Evolutionary conservation across 2,888 invertebrate genomes (phyloP).

Genomic region (Archips crataeganus): DNA sequence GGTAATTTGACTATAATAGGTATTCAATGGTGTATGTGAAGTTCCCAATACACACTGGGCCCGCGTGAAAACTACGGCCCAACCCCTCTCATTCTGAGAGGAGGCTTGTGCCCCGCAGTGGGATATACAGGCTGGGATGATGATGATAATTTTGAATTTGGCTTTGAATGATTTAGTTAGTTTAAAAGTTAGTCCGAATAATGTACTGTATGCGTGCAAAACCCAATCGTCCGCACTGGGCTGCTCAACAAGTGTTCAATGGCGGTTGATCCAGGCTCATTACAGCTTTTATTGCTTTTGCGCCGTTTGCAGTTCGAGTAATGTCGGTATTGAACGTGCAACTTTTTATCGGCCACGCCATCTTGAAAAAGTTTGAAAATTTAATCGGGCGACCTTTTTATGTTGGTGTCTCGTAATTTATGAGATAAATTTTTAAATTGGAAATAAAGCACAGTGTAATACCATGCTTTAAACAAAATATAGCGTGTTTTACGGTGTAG

Average conservation of each 20-base stretch:
- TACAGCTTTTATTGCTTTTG: constrained; percentile 16
- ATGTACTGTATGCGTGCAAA: not conserved
- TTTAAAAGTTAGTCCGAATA: not conserved
- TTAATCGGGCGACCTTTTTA: not conserved
- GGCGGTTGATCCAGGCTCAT: constrained; percentile 21
- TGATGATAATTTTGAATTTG: too few species aligned
- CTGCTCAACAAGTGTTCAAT: constrained; percentile 46
- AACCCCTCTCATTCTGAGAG: too few species aligned
- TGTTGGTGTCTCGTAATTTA: not conserved
- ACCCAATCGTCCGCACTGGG: not conserved
- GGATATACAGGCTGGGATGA: too few species aligned
- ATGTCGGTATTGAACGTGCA: constrained; percentile 2
- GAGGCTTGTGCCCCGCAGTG: too few species aligned
- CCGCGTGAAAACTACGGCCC: too few species aligned
- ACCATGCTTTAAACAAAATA: too few species aligned
- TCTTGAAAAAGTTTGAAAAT: constrained; percentile 1
- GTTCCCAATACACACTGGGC: too few species aligned
- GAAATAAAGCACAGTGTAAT: not conserved
- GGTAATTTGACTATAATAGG: too few species aligned
- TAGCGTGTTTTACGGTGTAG: too few species aligned
- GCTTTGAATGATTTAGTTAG: too few species aligned
- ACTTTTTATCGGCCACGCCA: not conserved
- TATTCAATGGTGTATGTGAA: too few species aligned
- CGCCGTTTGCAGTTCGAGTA: constrained; percentile 1
- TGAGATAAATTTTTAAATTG: not conserved